These are phyloP conservation scores for Dyspetes luteomarginatus DNA, from an alignment of 2,888 invertebrate genomes.

Conservation along the genomic window DNA sequence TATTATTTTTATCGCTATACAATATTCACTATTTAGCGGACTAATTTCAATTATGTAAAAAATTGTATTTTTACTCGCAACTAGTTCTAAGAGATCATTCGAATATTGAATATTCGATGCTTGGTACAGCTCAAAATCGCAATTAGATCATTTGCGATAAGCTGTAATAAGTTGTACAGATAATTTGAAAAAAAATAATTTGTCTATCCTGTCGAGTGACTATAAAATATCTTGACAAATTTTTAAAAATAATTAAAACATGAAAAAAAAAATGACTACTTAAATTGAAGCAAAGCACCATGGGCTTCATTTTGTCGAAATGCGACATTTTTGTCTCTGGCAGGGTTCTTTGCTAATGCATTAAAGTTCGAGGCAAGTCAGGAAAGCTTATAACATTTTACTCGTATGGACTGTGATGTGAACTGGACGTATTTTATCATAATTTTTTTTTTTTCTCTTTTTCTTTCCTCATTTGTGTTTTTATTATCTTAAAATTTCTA, in stretches of 20 bases:
- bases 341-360: neutral
- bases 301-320: constrained; percentile 21
- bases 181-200: constrained; percentile 40
- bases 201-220: constrained; percentile 47
- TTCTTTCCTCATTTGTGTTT: constrained; percentile 18
- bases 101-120: constrained; percentile 20
- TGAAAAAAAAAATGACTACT: neutral
- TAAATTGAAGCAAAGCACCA: constrained; percentile 57
- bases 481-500: constrained; percentile 1
- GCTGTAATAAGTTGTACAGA: constrained; percentile 27
- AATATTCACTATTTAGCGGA: constrained; percentile 43
- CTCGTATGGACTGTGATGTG: constrained; percentile 56
- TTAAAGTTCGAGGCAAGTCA: constrained; percentile 51
- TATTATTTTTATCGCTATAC: neutral
- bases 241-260: constrained; percentile 2
- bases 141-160: constrained; percentile 6
- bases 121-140: constrained; percentile 25
- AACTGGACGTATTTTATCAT: constrained; percentile 59
- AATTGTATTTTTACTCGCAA: constrained; percentile 10
- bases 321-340: neutral
- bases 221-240: constrained; percentile 21
- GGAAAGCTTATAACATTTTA: constrained; percentile 28
- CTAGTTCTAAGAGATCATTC: constrained; percentile 51
- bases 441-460: constrained; percentile 12
- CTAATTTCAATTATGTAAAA: constrained; percentile 49